Percentiles rank a stretch among this genome's conserved stretches.
Evolutionary conservation across 2,888 invertebrate species (phyloP).

Genomic region (Cosmia pyralina): DNA sequence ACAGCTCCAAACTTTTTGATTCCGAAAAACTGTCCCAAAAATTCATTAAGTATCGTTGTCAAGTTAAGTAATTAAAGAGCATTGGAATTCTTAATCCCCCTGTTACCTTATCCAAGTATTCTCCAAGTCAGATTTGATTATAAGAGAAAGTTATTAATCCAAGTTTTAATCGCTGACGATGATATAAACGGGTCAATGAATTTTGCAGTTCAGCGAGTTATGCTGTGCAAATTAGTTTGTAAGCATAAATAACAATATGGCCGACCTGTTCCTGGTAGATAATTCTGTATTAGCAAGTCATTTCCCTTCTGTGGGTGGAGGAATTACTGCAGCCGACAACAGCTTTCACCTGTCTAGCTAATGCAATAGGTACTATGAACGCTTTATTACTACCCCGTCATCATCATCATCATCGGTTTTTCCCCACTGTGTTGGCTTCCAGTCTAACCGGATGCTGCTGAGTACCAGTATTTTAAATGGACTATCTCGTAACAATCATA

Average conservation of each 20-base stretch:
- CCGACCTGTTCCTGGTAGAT: conserved; percentile 1
- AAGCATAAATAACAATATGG: conserved; percentile 49
- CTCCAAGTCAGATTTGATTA: conserved; percentile 77
- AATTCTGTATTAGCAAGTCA: not conserved
- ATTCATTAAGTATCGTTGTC: conserved; percentile 71
- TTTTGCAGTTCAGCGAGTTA: conserved; percentile 74
- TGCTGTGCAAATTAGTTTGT: conserved; percentile 55
- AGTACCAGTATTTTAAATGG: not conserved
- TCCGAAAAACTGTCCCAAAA: conserved; percentile 58
- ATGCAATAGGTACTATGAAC: not conserved
- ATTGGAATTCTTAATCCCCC: conserved; percentile 70
- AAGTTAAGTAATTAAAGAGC: conserved; percentile 81
- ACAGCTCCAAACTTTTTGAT: conserved; percentile 58
- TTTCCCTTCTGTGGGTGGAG: not conserved
- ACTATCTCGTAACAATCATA: not conserved
- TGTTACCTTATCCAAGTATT: conserved; percentile 71
- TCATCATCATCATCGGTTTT: not conserved
- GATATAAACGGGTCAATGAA: conserved; percentile 77
- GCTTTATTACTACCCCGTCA: not conserved
- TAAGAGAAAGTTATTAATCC: conserved; percentile 81
- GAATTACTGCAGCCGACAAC: not conserved
- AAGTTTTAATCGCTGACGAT: conserved; percentile 74
- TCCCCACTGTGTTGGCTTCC: not conserved
- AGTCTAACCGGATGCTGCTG: not conserved
- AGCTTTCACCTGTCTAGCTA: too few relatives aligned